A percentile compares a stretch with the other conserved stretches of the same genome.
phyloP scores from a whole-genome alignment of 2,888 invertebrate genomes.

The Galerucella nymphaeae region DNA sequence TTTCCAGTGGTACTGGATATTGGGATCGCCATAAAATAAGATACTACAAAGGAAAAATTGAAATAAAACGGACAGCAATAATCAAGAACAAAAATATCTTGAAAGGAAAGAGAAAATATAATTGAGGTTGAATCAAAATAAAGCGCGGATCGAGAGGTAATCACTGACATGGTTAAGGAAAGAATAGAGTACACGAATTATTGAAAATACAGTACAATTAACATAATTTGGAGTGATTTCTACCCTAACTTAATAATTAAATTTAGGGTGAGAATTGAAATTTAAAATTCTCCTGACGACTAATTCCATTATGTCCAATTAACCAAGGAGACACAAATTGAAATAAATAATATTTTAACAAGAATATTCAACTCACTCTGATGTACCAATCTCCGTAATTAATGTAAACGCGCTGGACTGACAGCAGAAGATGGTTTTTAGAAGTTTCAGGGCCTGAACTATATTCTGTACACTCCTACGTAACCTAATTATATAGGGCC shows the following conservation, averaged over 20 bases:
- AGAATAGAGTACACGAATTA: too few species aligned
- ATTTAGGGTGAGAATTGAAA: not conserved
- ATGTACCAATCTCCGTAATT: slow-evolving; percentile 7
- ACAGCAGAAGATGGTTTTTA: slow-evolving; percentile 10
- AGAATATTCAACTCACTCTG: not conserved
- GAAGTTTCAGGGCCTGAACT: slow-evolving; percentile 20
- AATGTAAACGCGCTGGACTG: slow-evolving; percentile 16
- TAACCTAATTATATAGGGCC: slow-evolving; percentile 39
- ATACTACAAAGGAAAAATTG: too few species aligned
- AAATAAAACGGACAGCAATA: too few species aligned
- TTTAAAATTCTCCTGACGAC: not conserved
- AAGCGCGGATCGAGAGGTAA: too few species aligned
- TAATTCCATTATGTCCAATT: not conserved
- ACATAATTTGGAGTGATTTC: not conserved
- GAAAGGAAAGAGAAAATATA: too few species aligned
- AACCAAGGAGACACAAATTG: not conserved
- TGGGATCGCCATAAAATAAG: too few species aligned
- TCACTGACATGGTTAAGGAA: too few species aligned
- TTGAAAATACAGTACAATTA: not conserved
- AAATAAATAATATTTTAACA: not conserved
- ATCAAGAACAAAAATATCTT: too few species aligned
- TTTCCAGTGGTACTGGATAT: too few species aligned
- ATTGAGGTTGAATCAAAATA: too few species aligned
- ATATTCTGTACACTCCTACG: slow-evolving; percentile 28
- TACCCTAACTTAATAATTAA: not conserved